phyloP scores from a whole-genome alignment of 2,888 invertebrate genomes.

The Lutraria lutraria region DNA sequence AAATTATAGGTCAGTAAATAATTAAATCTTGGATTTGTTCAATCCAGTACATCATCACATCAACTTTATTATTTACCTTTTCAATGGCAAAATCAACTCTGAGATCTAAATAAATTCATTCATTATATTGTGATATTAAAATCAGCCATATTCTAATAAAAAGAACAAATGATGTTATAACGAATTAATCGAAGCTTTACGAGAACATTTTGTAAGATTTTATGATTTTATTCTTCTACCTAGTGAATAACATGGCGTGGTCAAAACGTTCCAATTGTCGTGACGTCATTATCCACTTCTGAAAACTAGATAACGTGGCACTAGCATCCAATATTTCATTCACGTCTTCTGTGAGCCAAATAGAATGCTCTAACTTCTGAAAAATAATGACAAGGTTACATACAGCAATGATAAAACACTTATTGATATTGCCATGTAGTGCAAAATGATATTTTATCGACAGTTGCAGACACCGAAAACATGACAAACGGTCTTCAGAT shows the following conservation, averaged over 20 bases:
- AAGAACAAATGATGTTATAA: no score
- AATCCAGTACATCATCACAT: no score
- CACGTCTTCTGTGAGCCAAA: not conserved
- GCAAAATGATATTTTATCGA: not conserved
- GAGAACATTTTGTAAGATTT: no score
- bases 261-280: not conserved
- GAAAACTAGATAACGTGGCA: not conserved
- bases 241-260: conserved; percentile 2
- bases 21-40: no score
- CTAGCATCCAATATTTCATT: not conserved
- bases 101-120: no score
- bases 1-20: no score
- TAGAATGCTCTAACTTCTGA: not conserved
- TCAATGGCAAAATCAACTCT: no score
- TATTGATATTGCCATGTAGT: not conserved
- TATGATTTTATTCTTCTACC: not conserved
- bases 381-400: not conserved
- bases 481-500: not conserved
- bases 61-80: no score
- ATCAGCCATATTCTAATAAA: no score
- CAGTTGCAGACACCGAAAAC: not conserved
- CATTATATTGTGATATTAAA: no score
- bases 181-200: no score
- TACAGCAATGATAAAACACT: not conserved
- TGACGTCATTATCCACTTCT: conserved; percentile 2